Evolutionary conservation across 2,888 invertebrate species (phyloP), one percentile per base, ranked within the genome.

Genomic region (Proisotoma minuta): DNA sequence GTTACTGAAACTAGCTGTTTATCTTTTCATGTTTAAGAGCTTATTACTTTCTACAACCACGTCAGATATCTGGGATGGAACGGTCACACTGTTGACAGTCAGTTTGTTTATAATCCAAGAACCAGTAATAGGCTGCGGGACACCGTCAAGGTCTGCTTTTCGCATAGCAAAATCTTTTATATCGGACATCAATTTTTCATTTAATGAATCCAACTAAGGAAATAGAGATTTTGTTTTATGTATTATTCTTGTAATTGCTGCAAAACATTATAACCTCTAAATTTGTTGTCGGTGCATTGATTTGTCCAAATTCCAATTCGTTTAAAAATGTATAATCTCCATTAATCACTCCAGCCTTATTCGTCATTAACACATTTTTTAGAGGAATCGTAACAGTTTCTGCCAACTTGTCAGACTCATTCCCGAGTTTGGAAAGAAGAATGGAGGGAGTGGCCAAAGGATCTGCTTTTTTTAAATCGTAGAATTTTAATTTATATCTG

Each of bases 41-140:
- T 10, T 8, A 4, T 5, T 4, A 43, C 18, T n/a, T 5, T 43
- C 43, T 12, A 43, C 43, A 18, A 18, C 43, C 5, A 43, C 43
- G 20, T n/a, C 43, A 12, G 43, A 5, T 15, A 43, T 12, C 4
- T 43, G 15, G 18, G 43, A 43, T n/a, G 43, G 43, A 43, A 43
- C 10, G 4, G 20, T 4, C 5, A 43, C 43, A 5, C 18, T 20
- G 15, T 58, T 22, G 2, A 63, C 18, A 10, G 34, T 34, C 1
- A 71, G 22, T 1, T 40, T 56, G 5, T 60, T 59, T 10, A 67
- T 27, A 2, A 39, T 50, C 71, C 71, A 71, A 10, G 39, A 20
- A 2, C 60, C 65, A 20, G 66, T 61, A 0, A 68, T 60, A 52
- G 40, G 20, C 50, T 68, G 68, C 1, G 34, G 52, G 15, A n/a